A percentile compares a stretch with the other conserved stretches of the same genome.
Evolutionary conservation across 1,140 invertebrate genomes (phyloP).

Genomic region (Zaprionus gabonicus): DNA sequence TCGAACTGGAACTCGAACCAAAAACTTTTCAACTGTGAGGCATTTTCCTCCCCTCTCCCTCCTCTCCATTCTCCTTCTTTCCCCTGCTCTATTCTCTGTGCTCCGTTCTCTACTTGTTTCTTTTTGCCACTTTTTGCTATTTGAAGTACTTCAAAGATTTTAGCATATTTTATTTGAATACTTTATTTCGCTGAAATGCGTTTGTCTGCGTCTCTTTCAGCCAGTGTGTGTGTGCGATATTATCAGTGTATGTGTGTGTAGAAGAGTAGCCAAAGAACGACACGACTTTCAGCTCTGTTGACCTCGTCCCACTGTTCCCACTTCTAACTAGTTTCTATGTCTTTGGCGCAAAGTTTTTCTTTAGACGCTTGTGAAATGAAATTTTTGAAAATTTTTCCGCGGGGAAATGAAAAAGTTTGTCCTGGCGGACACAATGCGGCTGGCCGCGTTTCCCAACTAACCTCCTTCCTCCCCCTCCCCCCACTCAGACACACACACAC

Average conservation of each 20-base stretch:
- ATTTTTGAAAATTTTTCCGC: constrained; percentile 83
- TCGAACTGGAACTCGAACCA: constrained; percentile 33
- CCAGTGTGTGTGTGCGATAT: constrained; percentile 7
- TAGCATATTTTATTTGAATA: constrained; percentile 84
- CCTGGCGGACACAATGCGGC: constrained; percentile 78
- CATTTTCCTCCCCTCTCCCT: constrained; percentile 40
- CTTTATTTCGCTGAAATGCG: constrained; percentile 78
- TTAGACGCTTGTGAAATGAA: constrained; percentile 77
- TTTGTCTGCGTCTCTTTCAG: constrained; percentile 43
- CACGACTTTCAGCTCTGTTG: constrained; percentile 78
- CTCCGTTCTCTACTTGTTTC: constrained; percentile 44
- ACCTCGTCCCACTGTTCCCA: constrained; percentile 29
- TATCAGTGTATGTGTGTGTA: not conserved
- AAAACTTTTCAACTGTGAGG: constrained; percentile 66
- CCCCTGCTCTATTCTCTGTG: not conserved
- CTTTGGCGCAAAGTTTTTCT: constrained; percentile 77
- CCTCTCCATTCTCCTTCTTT: no score
- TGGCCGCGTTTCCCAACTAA: constrained; percentile 29
- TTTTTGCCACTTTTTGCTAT: constrained; percentile 71
- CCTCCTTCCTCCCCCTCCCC: no score
- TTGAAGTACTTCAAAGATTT: constrained; percentile 82
- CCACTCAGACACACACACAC: no score
- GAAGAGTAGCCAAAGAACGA: constrained; percentile 56
- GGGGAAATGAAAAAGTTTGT: constrained; percentile 82
- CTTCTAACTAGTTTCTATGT: constrained; percentile 80